Evolutionary conservation across 2,888 invertebrate species (phyloP).

Genomic region (Lochmaea capreae): DNA sequence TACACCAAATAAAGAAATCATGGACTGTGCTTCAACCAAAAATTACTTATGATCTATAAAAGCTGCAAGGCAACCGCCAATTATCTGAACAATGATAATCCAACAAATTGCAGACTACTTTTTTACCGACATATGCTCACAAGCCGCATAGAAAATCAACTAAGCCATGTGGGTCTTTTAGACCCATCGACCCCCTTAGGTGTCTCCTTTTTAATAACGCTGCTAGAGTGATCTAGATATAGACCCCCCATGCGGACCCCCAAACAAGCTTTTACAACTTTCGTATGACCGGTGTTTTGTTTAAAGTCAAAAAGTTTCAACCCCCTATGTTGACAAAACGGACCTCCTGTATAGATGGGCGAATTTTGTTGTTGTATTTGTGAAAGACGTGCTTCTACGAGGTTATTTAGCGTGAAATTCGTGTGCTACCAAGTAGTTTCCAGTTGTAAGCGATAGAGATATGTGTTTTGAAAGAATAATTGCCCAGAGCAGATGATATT

Average conservation of each 20-base stretch:
- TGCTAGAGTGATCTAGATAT: conserved; percentile 35
- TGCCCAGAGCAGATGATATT: conserved; percentile 14
- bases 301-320: conserved; percentile 55
- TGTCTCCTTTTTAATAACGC: conserved; percentile 44
- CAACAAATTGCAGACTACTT: conserved; percentile 48
- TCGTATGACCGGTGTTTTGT: conserved; percentile 55
- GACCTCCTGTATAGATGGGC: conserved; percentile 51
- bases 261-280: conserved; percentile 53
- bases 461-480: conserved; percentile 6
- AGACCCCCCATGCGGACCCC: conserved; percentile 56
- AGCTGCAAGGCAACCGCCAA: conserved; percentile 35
- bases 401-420: conserved; percentile 57
- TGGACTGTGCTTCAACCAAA: neutral
- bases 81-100: conserved; percentile 33
- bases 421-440: conserved; percentile 44
- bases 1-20: neutral
- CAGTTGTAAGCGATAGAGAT: conserved; percentile 4
- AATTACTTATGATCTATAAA: neutral
- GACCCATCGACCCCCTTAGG: conserved; percentile 53
- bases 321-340: conserved; percentile 54
- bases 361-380: conserved; percentile 47
- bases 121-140: conserved; percentile 49
- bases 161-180: conserved; percentile 54
- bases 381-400: conserved; percentile 52
- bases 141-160: conserved; percentile 48